These are phyloP conservation scores for Eulemur mongoz DNA, from an alignment of 2,797 vertebrate genomes.

Conservation along the genomic window DNA sequence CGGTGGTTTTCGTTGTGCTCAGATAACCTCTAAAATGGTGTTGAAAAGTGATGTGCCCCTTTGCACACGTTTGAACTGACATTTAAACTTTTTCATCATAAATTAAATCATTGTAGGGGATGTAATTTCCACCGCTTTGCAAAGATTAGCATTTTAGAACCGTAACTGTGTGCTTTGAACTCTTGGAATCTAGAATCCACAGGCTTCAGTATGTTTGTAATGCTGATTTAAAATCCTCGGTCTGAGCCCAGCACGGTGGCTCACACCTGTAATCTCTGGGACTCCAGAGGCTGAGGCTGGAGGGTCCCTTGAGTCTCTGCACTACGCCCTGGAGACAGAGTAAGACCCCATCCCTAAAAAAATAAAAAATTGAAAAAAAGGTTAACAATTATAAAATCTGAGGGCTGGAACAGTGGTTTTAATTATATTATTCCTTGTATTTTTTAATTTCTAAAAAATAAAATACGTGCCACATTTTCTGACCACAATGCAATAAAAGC, in stretches of 20 bases:
- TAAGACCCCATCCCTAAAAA: neutral
- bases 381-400: too few relatives aligned
- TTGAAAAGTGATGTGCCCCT: neutral
- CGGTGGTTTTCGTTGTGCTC: neutral
- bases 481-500: too few relatives aligned
- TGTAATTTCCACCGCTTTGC: neutral
- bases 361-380: too few relatives aligned
- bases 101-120: neutral
- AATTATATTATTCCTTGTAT: too few relatives aligned
- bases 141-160: neutral
- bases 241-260: neutral
- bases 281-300: neutral
- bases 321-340: neutral
- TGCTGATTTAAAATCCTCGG: neutral
- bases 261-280: neutral
- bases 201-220: neutral
- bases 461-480: too few relatives aligned
- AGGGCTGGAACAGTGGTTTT: too few relatives aligned
- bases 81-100: neutral
- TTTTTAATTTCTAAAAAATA: too few relatives aligned
- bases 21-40: neutral
- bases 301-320: neutral
- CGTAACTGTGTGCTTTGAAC: neutral
- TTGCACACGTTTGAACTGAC: neutral
- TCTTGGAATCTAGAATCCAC: neutral